Evolutionary conservation across 2,797 vertebrate genomes (phyloP).

Genomic region (Lerista edwardsae): DNA sequence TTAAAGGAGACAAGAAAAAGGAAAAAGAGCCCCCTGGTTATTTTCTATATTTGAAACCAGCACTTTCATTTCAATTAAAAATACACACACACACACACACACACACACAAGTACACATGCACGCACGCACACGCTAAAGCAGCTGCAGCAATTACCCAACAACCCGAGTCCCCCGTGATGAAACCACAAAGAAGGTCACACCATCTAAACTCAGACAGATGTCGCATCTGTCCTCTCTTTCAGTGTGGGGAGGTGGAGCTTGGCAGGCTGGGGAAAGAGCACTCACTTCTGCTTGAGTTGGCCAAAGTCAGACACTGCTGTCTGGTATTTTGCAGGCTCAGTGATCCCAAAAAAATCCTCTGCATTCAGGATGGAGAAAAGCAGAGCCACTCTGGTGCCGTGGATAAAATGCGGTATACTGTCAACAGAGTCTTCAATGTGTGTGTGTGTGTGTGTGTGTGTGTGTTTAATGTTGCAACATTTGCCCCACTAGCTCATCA

Average conservation of each 20-base stretch:
- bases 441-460: no score
- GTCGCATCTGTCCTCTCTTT: no score
- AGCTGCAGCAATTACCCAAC: neutral
- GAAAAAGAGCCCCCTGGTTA: neutral
- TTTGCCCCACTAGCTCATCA: no score
- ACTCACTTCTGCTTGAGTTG: neutral
- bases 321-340: neutral
- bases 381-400: no score
- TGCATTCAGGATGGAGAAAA: no score
- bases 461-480: no score
- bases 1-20: neutral
- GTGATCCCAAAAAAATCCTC: neutral
- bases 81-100: no score
- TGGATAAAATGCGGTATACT: no score
- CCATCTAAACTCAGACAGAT: neutral
- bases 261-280: no score
- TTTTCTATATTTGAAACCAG: constrained; percentile 15
- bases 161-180: neutral
- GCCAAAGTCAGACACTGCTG: neutral
- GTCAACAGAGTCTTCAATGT: no score
- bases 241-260: neutral
- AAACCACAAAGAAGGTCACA: neutral
- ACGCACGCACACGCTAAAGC: no score
- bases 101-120: no score
- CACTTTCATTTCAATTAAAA: constrained; percentile 14